A percentile compares a stretch with the other conserved stretches of the same genome.
phyloP scores from a whole-genome alignment of 2,113 vertebrate genomes.

The Gorsachius goisagi region DNA sequence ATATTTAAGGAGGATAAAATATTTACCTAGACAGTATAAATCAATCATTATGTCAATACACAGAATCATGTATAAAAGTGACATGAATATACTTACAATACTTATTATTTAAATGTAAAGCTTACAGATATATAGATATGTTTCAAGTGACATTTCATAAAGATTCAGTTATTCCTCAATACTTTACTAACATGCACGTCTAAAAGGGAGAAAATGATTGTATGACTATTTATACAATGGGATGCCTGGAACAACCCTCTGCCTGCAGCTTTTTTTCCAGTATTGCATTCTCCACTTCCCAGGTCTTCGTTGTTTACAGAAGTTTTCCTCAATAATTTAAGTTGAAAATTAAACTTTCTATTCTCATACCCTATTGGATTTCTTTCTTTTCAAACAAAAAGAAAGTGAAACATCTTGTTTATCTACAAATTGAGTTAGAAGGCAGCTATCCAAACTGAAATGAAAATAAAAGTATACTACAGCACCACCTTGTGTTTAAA shows the following conservation, averaged over 20 bases:
- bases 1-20: background rate
- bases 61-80: background rate
- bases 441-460: background rate
- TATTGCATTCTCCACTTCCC: background rate
- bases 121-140: background rate
- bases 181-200: background rate
- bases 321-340: background rate
- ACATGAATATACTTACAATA: background rate
- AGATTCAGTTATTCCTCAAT: background rate
- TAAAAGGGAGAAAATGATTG: background rate
- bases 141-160: background rate
- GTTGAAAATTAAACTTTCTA: background rate
- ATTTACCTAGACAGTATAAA: background rate
- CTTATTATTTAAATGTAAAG: background rate
- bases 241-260: background rate
- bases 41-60: background rate
- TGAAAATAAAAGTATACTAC: background rate
- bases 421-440: background rate
- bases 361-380: background rate
- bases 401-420: rapidly evolving
- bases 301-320: background rate
- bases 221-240: background rate
- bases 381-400: background rate
- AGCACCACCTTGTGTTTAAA: background rate
- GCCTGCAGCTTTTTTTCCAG: background rate